phyloP scores from a whole-genome alignment of 2,888 invertebrate species.

The Dasysyrphus albostriatus region DNA sequence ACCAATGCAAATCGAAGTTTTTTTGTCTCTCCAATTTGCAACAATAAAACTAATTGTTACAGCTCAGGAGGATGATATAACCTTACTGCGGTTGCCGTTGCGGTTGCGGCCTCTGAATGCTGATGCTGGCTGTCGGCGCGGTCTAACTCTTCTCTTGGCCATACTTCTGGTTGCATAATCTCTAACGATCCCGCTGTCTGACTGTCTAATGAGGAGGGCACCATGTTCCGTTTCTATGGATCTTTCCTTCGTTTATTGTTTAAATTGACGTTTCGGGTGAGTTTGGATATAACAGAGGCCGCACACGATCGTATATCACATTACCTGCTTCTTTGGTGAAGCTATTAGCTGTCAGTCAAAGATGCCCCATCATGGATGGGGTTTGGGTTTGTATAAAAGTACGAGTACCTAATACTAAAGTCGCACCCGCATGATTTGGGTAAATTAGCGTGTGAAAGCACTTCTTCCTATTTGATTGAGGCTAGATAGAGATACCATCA shows the following conservation, averaged over 20 bases:
- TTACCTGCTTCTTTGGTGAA: slow-evolving; percentile 41
- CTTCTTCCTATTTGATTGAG: slow-evolving; percentile 17
- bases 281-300: slow-evolving; percentile 47
- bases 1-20: slow-evolving; percentile 41
- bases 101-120: slow-evolving; percentile 34
- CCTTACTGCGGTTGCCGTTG: slow-evolving; percentile 23
- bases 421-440: slow-evolving; percentile 35
- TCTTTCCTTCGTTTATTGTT: slow-evolving; percentile 59
- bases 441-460: slow-evolving; percentile 48
- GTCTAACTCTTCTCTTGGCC: slow-evolving; percentile 33
- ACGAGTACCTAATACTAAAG: slow-evolving; percentile 19
- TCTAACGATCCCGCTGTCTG: slow-evolving; percentile 47
- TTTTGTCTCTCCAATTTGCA: slow-evolving; percentile 49
- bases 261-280: slow-evolving; percentile 56
- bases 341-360: slow-evolving; percentile 49
- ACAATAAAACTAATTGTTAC: slow-evolving; percentile 69
- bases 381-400: not conserved
- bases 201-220: slow-evolving; percentile 66
- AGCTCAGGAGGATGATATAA: slow-evolving; percentile 63
- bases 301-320: slow-evolving; percentile 49
- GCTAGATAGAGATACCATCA: slow-evolving; percentile 32
- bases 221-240: slow-evolving; percentile 56
- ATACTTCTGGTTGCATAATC: slow-evolving; percentile 50
- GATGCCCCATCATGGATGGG: slow-evolving; percentile 23
- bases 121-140: slow-evolving; percentile 23